These are phyloP conservation scores for Dorcus parallelipipedus DNA, from an alignment of 2,888 invertebrate species.

Conservation along the genomic window DNA sequence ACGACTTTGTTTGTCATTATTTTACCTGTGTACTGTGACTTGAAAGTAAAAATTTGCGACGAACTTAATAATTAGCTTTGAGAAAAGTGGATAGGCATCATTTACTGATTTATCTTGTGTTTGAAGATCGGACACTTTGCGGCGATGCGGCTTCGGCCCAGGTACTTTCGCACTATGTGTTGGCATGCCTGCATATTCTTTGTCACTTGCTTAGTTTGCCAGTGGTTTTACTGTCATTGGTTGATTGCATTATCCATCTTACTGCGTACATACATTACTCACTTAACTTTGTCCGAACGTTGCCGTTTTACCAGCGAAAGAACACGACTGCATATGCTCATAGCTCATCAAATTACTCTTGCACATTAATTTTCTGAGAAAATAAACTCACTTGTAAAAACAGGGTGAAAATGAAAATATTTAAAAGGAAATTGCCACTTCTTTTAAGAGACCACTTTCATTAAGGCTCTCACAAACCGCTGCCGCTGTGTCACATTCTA, in stretches of 20 bases:
- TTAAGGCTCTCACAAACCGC: no score
- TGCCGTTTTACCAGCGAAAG: slow-evolving; percentile 34
- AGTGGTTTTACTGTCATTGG: slow-evolving; percentile 37
- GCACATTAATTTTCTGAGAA: no score
- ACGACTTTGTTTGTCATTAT: no score
- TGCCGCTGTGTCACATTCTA: no score
- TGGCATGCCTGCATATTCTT: slow-evolving; percentile 50
- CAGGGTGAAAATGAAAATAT: no score
- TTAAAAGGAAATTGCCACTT: no score
- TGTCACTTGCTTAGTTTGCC: slow-evolving; percentile 50
- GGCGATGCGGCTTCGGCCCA: slow-evolving; percentile 34
- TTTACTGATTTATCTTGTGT: slow-evolving; percentile 36
- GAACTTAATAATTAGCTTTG: no score
- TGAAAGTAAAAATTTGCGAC: no score
- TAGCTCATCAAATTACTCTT: no score
- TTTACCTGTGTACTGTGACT: no score
- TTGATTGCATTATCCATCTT: slow-evolving; percentile 26
- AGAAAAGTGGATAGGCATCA: not conserved
- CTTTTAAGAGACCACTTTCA: no score
- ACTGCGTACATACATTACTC: slow-evolving; percentile 11
- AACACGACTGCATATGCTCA: not conserved
- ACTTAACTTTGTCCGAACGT: slow-evolving; percentile 36
- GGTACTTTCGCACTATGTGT: slow-evolving; percentile 46
- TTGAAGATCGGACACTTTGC: slow-evolving; percentile 38
- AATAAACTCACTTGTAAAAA: no score